Evolutionary conservation across 2,888 invertebrate species (phyloP).

Genomic region (Pilophorus perplexus): DNA sequence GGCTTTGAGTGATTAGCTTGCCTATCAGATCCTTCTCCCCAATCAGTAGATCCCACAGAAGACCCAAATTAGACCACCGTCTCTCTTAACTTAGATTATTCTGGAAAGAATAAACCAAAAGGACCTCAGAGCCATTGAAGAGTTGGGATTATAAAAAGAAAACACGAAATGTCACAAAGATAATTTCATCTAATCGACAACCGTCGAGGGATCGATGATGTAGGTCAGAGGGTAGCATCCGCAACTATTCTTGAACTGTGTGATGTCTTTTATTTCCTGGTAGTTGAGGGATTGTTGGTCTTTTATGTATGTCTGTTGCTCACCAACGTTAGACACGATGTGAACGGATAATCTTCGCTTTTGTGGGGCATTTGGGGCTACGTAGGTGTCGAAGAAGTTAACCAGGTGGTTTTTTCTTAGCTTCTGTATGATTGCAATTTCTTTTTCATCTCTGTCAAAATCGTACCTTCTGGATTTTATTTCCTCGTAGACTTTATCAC

Average conservation of each 20-base stretch:
- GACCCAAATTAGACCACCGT: too few relatives aligned
- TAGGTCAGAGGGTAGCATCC: not conserved
- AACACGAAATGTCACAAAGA: too few relatives aligned
- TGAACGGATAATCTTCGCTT: not conserved
- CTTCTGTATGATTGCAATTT: not conserved
- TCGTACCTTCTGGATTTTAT: not conserved
- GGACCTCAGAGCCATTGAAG: too few relatives aligned
- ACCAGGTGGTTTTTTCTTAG: not conserved
- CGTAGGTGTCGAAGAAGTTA: not conserved
- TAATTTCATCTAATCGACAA: too few relatives aligned
- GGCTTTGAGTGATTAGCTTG: too few relatives aligned
- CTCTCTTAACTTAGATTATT: too few relatives aligned
- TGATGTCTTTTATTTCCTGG: conserved; percentile 1
- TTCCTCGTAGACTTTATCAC: not conserved
- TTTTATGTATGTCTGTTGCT: not conserved
- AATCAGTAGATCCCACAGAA: too few relatives aligned
- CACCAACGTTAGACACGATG: not conserved
- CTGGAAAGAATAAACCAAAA: too few relatives aligned
- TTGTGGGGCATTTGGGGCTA: not conserved
- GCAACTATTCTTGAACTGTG: conserved; percentile 7
- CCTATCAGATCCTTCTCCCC: too few relatives aligned
- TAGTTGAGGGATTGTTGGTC: not conserved
- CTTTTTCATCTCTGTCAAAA: conserved; percentile 1
- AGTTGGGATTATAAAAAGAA: too few relatives aligned
- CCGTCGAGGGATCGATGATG: too few relatives aligned